Conservation (phyloP, 92 coral and sea anemone species). For the Montipora capitata region DNA sequence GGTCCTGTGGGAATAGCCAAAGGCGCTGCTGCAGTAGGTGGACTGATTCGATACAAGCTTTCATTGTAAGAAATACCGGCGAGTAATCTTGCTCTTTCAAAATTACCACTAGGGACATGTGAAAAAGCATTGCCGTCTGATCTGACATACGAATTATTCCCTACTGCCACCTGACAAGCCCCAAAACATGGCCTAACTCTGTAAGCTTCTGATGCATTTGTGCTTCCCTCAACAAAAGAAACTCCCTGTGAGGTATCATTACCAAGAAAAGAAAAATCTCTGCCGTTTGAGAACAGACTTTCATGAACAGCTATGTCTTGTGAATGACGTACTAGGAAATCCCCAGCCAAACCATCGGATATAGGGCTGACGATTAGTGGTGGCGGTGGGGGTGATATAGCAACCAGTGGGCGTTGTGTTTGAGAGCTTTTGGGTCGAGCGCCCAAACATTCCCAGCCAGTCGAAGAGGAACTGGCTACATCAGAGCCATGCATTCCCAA, state of each 20-base stretch:
- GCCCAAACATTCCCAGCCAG: slow-evolving; percentile 12
- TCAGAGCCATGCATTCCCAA: background rate
- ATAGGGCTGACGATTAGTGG: background rate
- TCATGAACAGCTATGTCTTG: slow-evolving; percentile 12
- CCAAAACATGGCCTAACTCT: slow-evolving; percentile 4
- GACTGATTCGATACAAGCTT: background rate
- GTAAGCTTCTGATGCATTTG: background rate
- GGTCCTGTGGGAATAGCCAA: background rate
- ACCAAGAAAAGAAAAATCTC: background rate
- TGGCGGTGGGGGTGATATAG: background rate
- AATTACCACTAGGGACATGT: background rate
- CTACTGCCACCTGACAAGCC: background rate
- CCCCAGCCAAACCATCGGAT: slow-evolving; percentile 5
- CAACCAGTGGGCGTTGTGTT: background rate
- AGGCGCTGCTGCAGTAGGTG: background rate
- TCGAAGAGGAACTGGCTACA: background rate
- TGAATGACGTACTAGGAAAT: slow-evolving; percentile 21
- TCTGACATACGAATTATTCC: background rate
- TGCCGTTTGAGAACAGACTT: background rate
- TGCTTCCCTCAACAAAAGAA: slow-evolving; percentile 8
- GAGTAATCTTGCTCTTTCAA: background rate
- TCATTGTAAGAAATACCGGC: background rate
- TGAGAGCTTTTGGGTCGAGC: slow-evolving; percentile 31
- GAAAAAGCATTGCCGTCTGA: background rate
- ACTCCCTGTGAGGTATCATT: background rate